Base-by-base conservation (phyloP, 2,113 vertebrate species). In the Ciconia maguari region DNA sequence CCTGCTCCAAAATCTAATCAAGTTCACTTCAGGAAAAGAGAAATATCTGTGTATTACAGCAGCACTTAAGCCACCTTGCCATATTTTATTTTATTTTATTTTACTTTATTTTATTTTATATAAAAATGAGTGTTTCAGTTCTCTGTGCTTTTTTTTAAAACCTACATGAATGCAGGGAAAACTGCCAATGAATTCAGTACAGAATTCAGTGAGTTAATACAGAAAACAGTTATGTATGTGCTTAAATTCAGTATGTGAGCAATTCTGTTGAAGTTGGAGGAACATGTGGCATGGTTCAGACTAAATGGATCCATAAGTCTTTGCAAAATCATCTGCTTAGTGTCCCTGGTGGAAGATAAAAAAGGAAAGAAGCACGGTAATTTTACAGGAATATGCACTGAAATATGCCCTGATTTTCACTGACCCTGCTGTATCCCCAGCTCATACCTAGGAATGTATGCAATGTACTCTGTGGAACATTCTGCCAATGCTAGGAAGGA, bases 271-370 rank as follows among this genome's bases (percentile, higher is more conserved):
- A 84, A 96, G 78, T 34, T 72, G 68, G 44, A 91, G 83, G 83
- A 97, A 89, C 80, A 93, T 84, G 87, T 95, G 94, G 70, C 81
- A 46, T 55, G 74, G 83, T 94, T 94, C 96, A 95, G 85, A 95
- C 70, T 94, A 95, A 96, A 96, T 93, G 88, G 88, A 70, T 94
- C 88, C 90, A 66, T 97, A 93, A 94, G 84, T 95, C 93, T 97
- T 94, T 80, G 75, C 89, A 83, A 92, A 97, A 94, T 94, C 91
- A 93, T 89, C 93, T 86, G 62, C 78, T 95, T 94, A 91, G 61
- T 0, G 7, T 91, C 95, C 94, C 95, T 82, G 54, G 83, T 93
- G 92, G 86, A 94, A 93, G 85, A 92, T 95, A 93, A 91, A 95
- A 83, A 68, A 79, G 58, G 80, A 92, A 75, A 87, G 80, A 44